Evolutionary conservation across 2,113 vertebrate species (phyloP).

Genomic region (Xerus inauris): DNA sequence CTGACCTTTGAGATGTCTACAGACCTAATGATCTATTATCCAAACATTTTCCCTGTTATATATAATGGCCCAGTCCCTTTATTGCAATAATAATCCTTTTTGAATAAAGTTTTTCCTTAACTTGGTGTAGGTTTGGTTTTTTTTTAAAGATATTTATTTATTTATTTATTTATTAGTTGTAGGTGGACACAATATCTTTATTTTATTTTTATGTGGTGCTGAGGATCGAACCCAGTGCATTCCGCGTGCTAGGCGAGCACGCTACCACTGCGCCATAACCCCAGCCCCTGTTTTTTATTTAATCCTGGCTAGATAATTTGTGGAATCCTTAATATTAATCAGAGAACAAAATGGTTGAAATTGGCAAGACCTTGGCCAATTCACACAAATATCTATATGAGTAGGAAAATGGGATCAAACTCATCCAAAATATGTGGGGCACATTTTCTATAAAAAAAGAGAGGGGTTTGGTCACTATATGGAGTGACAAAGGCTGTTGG

Average conservation of each 20-base stretch:
- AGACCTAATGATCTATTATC: background rate
- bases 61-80: background rate
- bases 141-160: too few species aligned
- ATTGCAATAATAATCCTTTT: background rate
- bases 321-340: background rate
- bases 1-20: background rate
- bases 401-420: background rate
- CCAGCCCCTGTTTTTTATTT: too few species aligned
- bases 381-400: background rate
- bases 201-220: too few species aligned
- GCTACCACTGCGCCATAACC: too few species aligned
- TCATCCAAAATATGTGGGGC: background rate
- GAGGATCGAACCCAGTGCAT: too few species aligned
- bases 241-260: too few species aligned
- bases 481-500: background rate
- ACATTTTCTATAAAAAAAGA: background rate
- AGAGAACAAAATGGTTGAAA: background rate
- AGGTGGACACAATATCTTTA: too few species aligned
- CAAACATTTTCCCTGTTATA: background rate
- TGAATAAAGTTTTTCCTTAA: background rate
- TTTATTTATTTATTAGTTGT: too few species aligned
- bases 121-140: background rate
- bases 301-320: background rate
- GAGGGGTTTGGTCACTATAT: background rate
- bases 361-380: background rate